phyloP scores from a whole-genome alignment of 2,888 invertebrate species.

The Proisotoma minuta region DNA sequence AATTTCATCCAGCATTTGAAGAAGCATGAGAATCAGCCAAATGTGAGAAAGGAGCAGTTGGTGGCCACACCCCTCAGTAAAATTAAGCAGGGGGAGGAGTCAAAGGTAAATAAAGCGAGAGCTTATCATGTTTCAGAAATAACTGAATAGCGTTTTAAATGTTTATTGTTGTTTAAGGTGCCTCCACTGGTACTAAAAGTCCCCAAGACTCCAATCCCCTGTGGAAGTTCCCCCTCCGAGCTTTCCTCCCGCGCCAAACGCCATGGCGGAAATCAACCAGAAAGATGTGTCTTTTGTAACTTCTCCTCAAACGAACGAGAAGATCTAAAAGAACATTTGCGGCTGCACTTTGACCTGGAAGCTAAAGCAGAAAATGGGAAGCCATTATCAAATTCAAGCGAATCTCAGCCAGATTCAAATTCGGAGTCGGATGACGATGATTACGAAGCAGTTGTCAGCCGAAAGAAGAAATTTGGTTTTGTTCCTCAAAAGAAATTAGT shows the following conservation, averaged over 20 bases:
- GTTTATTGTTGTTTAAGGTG: background rate
- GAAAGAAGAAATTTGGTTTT: too few relatives aligned
- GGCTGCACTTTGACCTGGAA: conserved; percentile 63
- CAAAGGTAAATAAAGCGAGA: background rate
- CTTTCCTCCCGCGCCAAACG: too few relatives aligned
- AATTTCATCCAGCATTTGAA: conserved; percentile 76
- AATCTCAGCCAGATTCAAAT: background rate
- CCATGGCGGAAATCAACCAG: background rate
- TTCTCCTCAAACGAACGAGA: conserved; percentile 70
- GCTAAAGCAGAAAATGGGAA: background rate
- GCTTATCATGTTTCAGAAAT: background rate
- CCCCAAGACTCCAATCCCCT: background rate
- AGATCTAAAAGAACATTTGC: conserved; percentile 71
- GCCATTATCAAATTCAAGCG: background rate
- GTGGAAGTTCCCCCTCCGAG: background rate
- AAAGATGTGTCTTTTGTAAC: conserved; percentile 72
- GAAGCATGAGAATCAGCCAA: conserved; percentile 57
- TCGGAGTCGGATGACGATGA: background rate
- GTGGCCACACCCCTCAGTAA: conserved; percentile 33
- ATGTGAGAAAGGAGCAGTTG: conserved; percentile 33
- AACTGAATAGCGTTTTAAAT: background rate
- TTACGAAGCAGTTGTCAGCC: background rate
- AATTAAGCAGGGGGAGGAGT: conserved; percentile 51
- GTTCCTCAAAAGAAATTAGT: too few relatives aligned
- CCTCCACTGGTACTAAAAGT: background rate